Percentiles rank a stretch among this genome's conserved stretches.
Evolutionary conservation across 2,113 vertebrate species (phyloP).

Genomic region (Aptenodytes forsteri): DNA sequence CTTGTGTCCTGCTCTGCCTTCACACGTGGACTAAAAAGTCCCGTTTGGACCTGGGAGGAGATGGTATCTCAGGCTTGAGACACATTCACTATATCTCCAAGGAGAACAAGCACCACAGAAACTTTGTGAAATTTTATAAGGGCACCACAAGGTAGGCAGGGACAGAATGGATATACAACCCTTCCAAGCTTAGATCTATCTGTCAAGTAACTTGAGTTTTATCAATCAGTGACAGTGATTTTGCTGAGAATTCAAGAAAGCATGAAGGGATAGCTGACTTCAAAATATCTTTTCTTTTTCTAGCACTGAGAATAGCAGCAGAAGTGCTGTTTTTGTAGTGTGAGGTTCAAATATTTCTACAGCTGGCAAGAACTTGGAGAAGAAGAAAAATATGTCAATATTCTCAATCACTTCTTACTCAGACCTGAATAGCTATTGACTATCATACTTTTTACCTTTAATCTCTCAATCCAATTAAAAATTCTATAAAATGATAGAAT

Average conservation of each 20-base stretch:
- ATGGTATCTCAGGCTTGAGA: background rate
- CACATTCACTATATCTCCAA: background rate
- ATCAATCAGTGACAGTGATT: background rate
- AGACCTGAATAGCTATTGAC: background rate
- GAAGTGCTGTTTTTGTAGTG: background rate
- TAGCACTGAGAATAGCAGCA: background rate
- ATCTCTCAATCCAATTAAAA: background rate
- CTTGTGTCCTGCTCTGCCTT: background rate
- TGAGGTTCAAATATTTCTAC: background rate
- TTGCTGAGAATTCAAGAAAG: background rate
- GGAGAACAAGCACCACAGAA: background rate
- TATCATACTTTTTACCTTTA: background rate
- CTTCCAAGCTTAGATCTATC: background rate
- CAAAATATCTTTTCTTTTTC: background rate
- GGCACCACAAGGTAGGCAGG: background rate
- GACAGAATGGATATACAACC: background rate
- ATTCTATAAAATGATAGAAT: background rate
- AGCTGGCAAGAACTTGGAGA: background rate
- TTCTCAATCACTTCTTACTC: background rate
- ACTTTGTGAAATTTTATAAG: background rate
- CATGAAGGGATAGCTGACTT: background rate
- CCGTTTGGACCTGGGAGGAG: background rate
- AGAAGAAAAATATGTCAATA: background rate
- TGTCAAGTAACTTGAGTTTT: background rate
- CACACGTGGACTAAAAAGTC: background rate